Conservation (phyloP, 2,797 vertebrate genomes). For the Hippocampus kuda region DNA sequence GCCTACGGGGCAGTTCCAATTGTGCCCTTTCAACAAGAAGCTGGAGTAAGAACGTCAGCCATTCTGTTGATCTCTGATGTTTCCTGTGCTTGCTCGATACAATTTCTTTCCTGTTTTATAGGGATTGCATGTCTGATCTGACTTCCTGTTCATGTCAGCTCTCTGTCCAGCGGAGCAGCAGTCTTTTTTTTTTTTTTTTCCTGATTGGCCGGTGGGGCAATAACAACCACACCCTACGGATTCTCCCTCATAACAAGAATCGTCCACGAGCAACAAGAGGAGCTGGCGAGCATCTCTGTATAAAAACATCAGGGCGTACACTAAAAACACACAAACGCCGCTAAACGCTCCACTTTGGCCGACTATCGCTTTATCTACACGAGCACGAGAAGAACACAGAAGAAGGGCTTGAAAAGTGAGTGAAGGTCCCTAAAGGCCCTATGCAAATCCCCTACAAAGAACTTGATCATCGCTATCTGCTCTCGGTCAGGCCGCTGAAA, state of each 20-base stretch:
- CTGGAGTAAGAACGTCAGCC: neutral
- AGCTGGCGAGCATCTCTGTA: neutral
- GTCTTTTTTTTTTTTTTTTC: too few species aligned
- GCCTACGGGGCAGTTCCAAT: neutral
- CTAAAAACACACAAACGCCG: conserved; percentile 18
- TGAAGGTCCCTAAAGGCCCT: conserved; percentile 32
- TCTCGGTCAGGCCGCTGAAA: conserved; percentile 37
- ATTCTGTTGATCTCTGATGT: neutral
- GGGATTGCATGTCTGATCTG: neutral
- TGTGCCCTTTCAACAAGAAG: neutral
- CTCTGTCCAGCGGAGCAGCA: neutral
- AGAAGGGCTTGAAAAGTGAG: conserved; percentile 23
- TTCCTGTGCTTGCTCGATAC: neutral
- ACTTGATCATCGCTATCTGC: conserved; percentile 40
- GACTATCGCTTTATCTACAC: conserved; percentile 34
- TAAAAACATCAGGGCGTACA: conserved; percentile 22
- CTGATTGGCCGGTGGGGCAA: neutral
- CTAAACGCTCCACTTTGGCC: conserved; percentile 15
- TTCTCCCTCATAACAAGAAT: neutral
- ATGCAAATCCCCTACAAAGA: conserved; percentile 42
- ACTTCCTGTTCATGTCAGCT: neutral
- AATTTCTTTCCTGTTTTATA: neutral
- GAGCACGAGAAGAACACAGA: conserved; percentile 36
- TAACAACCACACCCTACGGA: neutral
- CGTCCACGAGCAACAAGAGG: neutral